Evolutionary conservation across 1,140 invertebrate genomes (phyloP).

Genomic region (Pinna nobilis): DNA sequence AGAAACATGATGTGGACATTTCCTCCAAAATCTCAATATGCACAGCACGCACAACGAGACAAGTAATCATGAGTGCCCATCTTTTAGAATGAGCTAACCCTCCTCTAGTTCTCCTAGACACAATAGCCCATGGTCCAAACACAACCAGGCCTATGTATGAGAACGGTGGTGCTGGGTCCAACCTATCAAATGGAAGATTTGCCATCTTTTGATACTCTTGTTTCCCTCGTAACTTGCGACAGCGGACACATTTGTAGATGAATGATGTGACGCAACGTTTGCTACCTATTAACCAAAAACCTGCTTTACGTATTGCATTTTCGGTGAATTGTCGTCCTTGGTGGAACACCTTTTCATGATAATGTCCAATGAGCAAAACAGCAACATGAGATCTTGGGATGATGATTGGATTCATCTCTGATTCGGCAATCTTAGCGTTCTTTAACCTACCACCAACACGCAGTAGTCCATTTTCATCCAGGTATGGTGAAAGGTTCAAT

Average conservation of each 20-base stretch:
- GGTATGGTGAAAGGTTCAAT: not conserved
- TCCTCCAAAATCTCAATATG: constrained; percentile 40
- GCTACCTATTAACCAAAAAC: not conserved
- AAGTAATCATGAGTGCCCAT: constrained; percentile 45
- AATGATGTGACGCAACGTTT: not conserved
- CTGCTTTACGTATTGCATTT: constrained; percentile 13
- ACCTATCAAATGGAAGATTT: not conserved
- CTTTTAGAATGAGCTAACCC: constrained; percentile 2
- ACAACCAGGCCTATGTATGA: not conserved
- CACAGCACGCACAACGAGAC: constrained; percentile 22
- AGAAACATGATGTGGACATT: constrained; percentile 29
- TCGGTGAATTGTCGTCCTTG: constrained; percentile 39
- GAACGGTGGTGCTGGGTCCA: not conserved
- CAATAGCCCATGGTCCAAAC: constrained; percentile 5
- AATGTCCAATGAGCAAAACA: constrained; percentile 9
- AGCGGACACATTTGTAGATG: not conserved
- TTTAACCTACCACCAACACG: not conserved
- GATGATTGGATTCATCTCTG: constrained; percentile 3
- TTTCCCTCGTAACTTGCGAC: not conserved
- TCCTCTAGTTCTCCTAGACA: constrained; percentile 8
- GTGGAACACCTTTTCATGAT: constrained; percentile 23
- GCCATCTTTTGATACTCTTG: not conserved
- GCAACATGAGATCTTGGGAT: constrained; percentile 28
- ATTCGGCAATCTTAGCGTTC: too few species aligned
- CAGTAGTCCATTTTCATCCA: not conserved